These are phyloP conservation scores for Drosophila falleni DNA, from an alignment of 2,888 invertebrate species.

Conservation along the genomic window DNA sequence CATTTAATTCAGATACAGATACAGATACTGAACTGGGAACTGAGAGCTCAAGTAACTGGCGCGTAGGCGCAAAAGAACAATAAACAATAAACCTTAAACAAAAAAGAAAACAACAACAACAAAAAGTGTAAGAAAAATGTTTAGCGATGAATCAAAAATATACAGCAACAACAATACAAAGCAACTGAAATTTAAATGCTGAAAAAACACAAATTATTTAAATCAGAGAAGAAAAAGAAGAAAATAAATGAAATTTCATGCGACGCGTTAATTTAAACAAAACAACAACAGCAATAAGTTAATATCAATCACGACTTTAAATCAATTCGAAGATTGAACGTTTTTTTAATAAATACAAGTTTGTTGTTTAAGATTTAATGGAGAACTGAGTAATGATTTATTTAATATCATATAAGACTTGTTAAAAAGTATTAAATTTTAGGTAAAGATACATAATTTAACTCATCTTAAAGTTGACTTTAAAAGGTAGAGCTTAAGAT, in stretches of 20 bases:
- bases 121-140: constrained; percentile 33
- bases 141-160: constrained; percentile 51
- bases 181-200: constrained; percentile 34
- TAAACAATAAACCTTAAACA: constrained; percentile 32
- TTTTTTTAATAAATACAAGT: background rate
- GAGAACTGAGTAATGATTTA: background rate
- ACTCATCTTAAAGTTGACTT: too few relatives aligned
- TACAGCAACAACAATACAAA: constrained; percentile 8
- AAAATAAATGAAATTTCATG: constrained; percentile 7
- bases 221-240: background rate
- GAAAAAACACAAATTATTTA: constrained; percentile 16
- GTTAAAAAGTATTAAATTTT: too few relatives aligned
- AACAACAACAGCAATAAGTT: constrained; percentile 4
- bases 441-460: too few relatives aligned
- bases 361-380: background rate
- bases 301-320: constrained; percentile 15
- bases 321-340: constrained; percentile 27
- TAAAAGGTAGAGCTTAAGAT: too few relatives aligned
- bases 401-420: background rate
- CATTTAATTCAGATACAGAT: constrained; percentile 10
- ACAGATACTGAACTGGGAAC: constrained; percentile 13
- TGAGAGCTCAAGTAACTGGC: constrained; percentile 35
- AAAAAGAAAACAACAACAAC: constrained; percentile 13
- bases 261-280: constrained; percentile 17
- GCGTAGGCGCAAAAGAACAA: constrained; percentile 66